A percentile compares a stretch with the other conserved stretches of the same genome.
Conservation (phyloP, 2,888 invertebrate species). For the Serrognathus titanus region DNA sequence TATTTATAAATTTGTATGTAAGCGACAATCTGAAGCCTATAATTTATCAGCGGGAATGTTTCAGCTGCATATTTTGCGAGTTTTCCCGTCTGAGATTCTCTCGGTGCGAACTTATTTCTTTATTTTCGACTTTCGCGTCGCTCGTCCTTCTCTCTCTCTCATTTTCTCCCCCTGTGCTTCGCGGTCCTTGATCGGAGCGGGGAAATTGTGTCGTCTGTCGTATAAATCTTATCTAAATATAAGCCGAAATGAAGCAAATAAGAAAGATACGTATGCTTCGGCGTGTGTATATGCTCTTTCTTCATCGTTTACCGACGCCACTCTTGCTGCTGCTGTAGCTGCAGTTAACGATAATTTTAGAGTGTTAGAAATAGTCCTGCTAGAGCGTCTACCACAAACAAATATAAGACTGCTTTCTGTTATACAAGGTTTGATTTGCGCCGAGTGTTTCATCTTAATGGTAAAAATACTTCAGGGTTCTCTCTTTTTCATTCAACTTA, state of each 20-base stretch:
- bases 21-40: conserved; percentile 22
- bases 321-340: background rate
- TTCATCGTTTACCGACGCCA: too few relatives aligned
- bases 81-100: conserved; percentile 24
- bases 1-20: conserved; percentile 25
- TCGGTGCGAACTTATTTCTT: conserved; percentile 16
- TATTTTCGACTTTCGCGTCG: conserved; percentile 10
- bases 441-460: too few relatives aligned
- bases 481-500: too few relatives aligned
- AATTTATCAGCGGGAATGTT: conserved; percentile 25
- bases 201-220: conserved; percentile 26
- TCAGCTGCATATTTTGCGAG: conserved; percentile 24
- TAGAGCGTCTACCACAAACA: too few relatives aligned
- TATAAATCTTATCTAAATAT: conserved; percentile 30
- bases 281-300: too few relatives aligned
- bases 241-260: conserved; percentile 23
- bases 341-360: conserved; percentile 2
- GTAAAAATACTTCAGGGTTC: too few relatives aligned
- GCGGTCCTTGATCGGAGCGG: conserved; percentile 2
- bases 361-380: conserved; percentile 1
- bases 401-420: too few relatives aligned
- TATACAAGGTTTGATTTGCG: too few relatives aligned
- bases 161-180: background rate
- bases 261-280: background rate
- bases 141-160: background rate